phyloP scores from a whole-genome alignment of 2,888 invertebrate species.

The Cylindroiulus punctatus region DNA sequence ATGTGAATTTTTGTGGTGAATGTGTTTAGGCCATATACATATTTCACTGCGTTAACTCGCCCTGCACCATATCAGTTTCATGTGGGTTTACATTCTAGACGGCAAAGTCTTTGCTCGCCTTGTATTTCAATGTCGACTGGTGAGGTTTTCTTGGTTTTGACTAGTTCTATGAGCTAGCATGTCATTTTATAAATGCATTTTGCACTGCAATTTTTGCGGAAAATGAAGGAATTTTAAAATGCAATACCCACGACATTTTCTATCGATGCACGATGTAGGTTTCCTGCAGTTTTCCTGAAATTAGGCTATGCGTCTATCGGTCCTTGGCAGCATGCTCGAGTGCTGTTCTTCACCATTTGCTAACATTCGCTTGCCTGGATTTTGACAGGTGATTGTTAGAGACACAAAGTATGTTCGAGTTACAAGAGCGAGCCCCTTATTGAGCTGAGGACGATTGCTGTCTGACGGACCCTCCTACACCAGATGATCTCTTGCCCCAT shows the following conservation, averaged over 20 bases:
- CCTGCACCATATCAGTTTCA: no score
- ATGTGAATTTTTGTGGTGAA: no score
- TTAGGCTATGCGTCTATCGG: not conserved
- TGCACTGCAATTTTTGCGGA: not conserved
- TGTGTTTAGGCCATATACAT: no score
- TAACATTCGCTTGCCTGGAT: not conserved
- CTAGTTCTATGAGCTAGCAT: no score
- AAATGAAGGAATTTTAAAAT: not conserved
- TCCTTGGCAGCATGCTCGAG: constrained; percentile 20
- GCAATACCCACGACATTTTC: not conserved
- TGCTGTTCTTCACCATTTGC: constrained; percentile 11
- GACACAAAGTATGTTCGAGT: constrained; percentile 39
- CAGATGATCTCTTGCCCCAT: not conserved
- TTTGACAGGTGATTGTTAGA: constrained; percentile 43
- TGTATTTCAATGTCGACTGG: no score
- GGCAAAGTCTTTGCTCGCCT: no score
- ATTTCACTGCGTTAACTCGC: no score
- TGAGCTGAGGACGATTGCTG: not conserved
- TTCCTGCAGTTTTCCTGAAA: not conserved
- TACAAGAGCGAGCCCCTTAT: not conserved
- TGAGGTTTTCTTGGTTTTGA: no score
- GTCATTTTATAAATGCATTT: not conserved
- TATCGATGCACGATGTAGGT: not conserved
- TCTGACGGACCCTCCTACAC: not conserved
- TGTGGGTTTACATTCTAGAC: no score